A percentile compares a stretch with the other conserved stretches of the same genome.
Conservation (phyloP, 1,140 invertebrate species). For the Adelges cooleyi region DNA sequence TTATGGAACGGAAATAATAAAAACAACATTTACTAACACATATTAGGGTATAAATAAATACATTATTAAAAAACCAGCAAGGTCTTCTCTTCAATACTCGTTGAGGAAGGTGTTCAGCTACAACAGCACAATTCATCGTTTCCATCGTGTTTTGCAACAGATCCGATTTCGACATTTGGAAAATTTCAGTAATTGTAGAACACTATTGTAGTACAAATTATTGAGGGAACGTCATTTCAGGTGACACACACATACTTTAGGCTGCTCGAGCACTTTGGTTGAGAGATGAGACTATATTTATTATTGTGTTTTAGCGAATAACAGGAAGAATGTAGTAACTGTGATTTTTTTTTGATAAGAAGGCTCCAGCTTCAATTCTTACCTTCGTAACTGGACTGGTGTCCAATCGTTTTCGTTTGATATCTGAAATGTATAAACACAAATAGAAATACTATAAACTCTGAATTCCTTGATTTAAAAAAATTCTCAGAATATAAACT, state of each 20-base stretch:
- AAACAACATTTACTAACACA: constrained; percentile 20
- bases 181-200: constrained; percentile 26
- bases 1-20: neutral
- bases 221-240: constrained; percentile 26
- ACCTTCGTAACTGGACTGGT: constrained; percentile 26
- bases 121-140: constrained; percentile 21
- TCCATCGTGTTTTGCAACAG: constrained; percentile 1
- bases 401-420: constrained; percentile 22
- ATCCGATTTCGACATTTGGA: constrained; percentile 8
- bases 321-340: constrained; percentile 17
- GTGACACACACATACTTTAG: neutral
- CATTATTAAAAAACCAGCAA: constrained; percentile 3
- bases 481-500: no score
- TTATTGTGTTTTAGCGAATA: constrained; percentile 14
- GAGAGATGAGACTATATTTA: constrained; percentile 21
- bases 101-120: constrained; percentile 11
- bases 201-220: constrained; percentile 7
- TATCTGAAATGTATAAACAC: neutral
- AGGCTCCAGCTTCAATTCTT: constrained; percentile 19
- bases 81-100: constrained; percentile 8
- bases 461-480: no score
- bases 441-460: no score
- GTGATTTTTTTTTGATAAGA: constrained; percentile 17
- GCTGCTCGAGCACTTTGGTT: constrained; percentile 8
- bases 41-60: constrained; percentile 1